Evolutionary conservation across 2,888 invertebrate genomes (phyloP), one percentile per base, ranked within the genome.

Genomic region (Drosophila percnosoma): DNA sequence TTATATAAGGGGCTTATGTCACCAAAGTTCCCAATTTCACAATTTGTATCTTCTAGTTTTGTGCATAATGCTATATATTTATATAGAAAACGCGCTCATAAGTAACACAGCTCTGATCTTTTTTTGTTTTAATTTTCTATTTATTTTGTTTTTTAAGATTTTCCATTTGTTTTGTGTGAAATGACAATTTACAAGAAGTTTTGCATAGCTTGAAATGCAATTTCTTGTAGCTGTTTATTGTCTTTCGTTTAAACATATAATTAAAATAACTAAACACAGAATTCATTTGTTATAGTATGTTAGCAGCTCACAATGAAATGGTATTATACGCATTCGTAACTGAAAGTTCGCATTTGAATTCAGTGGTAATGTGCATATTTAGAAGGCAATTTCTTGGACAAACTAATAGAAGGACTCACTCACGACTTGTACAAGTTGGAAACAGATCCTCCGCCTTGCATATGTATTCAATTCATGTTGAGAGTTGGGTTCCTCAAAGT

Each of bases 91-190:
- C 72, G 70, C 75, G 82, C 72, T 84, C 79, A 75, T 71, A 75
- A 67, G 38, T 85, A 85, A 85, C 85, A 85, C 85, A 85, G 85
- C 89, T 82, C 90, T 90, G 77, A 75, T 75, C 75, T 78, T 68
- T 31, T 40, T 45, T 45, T 24, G 24, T 40, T 68, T 18, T 36
- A 31, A 36, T 34, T 54, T 64, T 71, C 10, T 53, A 33, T 68
- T 21, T 42, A 53, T 49, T 64, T 24, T 24, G 31, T 54, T 53
- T 60, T 49, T 7, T 7, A 31, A 27, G 33, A 49, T 33, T 38
- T 61, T 34, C 24, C 13, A 15, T 31, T 51, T 65, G 21, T 48
- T 45, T 51, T 60, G 48, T 55, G 68, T 84, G 84, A 81, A 84
- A 87, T 71, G 84, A 84, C 84, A 89, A 84, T 84, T 78, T 70